Conservation (phyloP, 2,113 vertebrate species). For the Arvicanthis niloticus region DNA sequence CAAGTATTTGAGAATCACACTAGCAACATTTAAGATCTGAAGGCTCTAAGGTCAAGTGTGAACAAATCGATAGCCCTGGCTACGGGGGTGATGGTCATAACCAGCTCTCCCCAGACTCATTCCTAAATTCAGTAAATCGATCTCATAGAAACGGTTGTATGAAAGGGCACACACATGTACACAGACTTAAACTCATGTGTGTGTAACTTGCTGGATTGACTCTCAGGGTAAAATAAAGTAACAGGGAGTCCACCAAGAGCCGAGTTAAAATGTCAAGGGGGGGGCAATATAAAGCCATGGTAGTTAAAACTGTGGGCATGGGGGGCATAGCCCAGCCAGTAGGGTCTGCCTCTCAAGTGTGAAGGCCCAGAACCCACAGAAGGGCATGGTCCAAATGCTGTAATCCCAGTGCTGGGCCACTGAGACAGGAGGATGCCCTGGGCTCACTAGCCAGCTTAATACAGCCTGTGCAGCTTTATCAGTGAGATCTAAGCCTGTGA, state of each 20-base stretch:
- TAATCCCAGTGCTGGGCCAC: background rate
- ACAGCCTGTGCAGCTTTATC: too few relatives aligned
- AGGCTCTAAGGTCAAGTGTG: background rate
- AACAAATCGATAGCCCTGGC: background rate
- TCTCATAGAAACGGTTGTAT: background rate
- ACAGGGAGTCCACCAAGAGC: background rate
- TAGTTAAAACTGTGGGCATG: background rate
- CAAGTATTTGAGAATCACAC: background rate
- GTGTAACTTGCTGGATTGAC: background rate
- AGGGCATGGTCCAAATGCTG: too few relatives aligned
- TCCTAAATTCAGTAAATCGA: background rate
- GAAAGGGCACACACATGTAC: background rate
- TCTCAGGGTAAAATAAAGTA: background rate
- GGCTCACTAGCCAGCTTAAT: background rate
- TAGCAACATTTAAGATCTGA: slow-evolving; percentile 11
- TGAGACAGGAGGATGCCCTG: too few relatives aligned
- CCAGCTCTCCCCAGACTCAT: background rate
- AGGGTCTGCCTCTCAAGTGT: background rate
- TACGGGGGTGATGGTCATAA: background rate
- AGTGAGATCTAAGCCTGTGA: background rate
- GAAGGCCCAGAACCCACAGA: background rate
- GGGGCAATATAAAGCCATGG: background rate
- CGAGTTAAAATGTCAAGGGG: background rate
- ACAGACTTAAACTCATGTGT: background rate
- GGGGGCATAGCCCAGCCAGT: background rate